Evolutionary conservation across 2,797 vertebrate species (phyloP), one percentile per base, ranked within the genome.

Genomic region (Hapalemur alaotrensis): DNA sequence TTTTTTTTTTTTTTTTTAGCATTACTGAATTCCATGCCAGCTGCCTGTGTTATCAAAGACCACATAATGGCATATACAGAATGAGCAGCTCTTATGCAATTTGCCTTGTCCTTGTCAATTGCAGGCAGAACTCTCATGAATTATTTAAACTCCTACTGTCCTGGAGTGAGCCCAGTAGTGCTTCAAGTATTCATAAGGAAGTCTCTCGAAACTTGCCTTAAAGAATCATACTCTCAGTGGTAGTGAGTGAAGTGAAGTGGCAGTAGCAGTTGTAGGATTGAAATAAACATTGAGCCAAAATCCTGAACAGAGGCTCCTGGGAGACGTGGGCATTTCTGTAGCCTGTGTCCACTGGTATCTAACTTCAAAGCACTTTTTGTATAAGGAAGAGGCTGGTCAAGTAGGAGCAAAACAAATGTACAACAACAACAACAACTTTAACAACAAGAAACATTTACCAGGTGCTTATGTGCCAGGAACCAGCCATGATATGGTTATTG

Each of bases 101-200:
- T 81, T 90, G 35, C 76, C 88, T 89, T 79, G 85, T 96, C 35
- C 93, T 95, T 96, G 52, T 91, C 89, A 89, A 54, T 43, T 86
- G 78, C 54, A 87, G 90, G 78, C 61, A 87, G 30, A 86, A 9
- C 48, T 69, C 61, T 96, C 76, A 94, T 92, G 91, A 89, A 94
- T 96, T 95, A 96, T 96, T 96, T 93, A 96, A 91, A 92, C 54
- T 57, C 59, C 22, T 67, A 12, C 82, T 73, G 50, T 91, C 75
- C 75, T 92, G 84, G 89, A 91, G 72, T 48, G 78, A 85, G 88
- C 46, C 84, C 50, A 52, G 17, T 12, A 82, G 78, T 95, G 92
- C 80, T 91, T 92, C 85, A 75, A 54, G 93, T 92, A 57, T 93
- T 88, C 78, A 61, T 78, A 80, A 94, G 80, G 81, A 91, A 93